These are phyloP conservation scores for Melolontha melolontha DNA, from an alignment of 2,888 invertebrate genomes.

Conservation along the genomic window DNA sequence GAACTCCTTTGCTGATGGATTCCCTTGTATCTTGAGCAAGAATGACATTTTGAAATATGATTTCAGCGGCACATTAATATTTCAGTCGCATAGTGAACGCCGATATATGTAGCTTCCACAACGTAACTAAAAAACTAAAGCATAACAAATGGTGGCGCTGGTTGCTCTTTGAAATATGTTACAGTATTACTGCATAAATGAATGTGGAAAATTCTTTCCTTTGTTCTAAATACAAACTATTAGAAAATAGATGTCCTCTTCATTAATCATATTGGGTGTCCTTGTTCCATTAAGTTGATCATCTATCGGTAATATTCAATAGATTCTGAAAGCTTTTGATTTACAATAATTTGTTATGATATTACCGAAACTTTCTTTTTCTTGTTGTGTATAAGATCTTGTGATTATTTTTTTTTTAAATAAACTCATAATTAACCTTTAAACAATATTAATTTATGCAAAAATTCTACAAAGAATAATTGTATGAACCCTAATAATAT, in stretches of 20 bases:
- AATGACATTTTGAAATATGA: constrained; percentile 58
- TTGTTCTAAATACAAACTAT: constrained; percentile 28
- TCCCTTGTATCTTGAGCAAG: constrained; percentile 46
- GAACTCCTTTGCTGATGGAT: constrained; percentile 45
- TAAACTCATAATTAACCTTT: too few relatives aligned
- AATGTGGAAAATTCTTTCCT: not conserved
- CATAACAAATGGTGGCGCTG: constrained; percentile 53
- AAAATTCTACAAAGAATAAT: too few relatives aligned
- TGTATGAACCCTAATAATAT: too few relatives aligned
- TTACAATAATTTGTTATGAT: too few relatives aligned
- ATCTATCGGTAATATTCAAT: too few relatives aligned
- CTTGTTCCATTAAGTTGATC: too few relatives aligned
- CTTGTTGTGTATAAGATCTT: too few relatives aligned
- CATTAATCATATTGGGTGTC: too few relatives aligned
- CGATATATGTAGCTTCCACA: constrained; percentile 49
- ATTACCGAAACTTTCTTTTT: too few relatives aligned
- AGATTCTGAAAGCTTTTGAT: too few relatives aligned
- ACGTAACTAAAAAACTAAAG: constrained; percentile 52
- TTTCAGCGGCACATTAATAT: constrained; percentile 56
- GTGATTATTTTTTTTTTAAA: too few relatives aligned
- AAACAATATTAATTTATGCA: too few relatives aligned
- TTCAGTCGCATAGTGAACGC: constrained; percentile 54
- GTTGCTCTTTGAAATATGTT: constrained; percentile 49
- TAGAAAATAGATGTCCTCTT: not conserved
- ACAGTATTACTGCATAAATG: constrained; percentile 46